Percentiles rank a stretch among this genome's conserved stretches.
Conservation (phyloP, 2,113 vertebrate genomes). For the Mobula birostris region DNA sequence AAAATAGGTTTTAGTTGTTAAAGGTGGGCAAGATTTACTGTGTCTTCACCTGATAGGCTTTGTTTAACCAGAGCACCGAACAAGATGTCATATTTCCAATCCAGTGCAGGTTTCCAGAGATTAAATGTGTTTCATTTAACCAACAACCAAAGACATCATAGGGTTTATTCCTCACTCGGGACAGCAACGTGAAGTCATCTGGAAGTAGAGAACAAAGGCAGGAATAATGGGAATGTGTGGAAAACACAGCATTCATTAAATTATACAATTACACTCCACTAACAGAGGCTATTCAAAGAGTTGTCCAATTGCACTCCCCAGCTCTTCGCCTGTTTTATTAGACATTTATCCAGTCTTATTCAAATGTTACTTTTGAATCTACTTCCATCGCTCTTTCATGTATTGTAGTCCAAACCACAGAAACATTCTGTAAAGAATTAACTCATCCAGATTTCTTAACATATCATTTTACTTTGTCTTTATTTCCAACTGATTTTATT, state of each 20-base stretch:
- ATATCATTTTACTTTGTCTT: too few relatives aligned
- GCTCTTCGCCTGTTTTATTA: neutral
- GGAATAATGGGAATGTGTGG: fast-evolving
- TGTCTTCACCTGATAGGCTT: constrained; percentile 82
- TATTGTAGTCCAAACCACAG: too few relatives aligned
- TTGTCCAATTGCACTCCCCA: neutral
- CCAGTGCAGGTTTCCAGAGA: constrained; percentile 91
- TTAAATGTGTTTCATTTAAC: constrained; percentile 89
- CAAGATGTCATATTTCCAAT: constrained; percentile 92
- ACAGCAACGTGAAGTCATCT: constrained; percentile 85
- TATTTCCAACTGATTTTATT: too few relatives aligned
- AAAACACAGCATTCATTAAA: neutral
- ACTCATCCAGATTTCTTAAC: too few relatives aligned
- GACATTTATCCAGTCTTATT: too few relatives aligned
- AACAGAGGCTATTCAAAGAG: neutral
- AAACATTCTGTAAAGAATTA: too few relatives aligned
- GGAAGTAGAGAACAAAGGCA: constrained; percentile 36
- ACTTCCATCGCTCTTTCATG: too few relatives aligned
- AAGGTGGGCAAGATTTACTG: neutral
- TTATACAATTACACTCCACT: neutral
- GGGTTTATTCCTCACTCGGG: constrained; percentile 91
- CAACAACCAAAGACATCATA: constrained; percentile 96
- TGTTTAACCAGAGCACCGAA: constrained; percentile 94
- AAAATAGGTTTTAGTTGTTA: neutral
- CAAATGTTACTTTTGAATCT: too few relatives aligned